Evolutionary conservation across 2,797 vertebrate genomes (phyloP), one percentile per base, ranked within the genome.

Genomic region (Hylomyscus alleni): DNA sequence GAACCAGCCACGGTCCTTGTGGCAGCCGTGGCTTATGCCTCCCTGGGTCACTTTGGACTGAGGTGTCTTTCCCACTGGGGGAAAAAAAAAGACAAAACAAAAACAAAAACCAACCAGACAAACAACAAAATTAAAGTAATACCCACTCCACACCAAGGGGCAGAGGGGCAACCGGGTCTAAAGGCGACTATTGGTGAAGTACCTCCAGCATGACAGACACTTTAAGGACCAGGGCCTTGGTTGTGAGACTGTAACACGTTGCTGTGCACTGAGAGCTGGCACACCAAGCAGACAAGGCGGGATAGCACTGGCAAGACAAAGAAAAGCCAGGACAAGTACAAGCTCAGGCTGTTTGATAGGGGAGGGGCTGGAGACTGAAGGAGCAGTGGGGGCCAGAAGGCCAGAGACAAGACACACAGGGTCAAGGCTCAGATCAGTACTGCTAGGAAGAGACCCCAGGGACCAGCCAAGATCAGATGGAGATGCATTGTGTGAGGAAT

Each of bases 101-200:
- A 69, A 69, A 19, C 34, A 37, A 69, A 17, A 54, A 54, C 54
- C 54, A 54, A 54, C 54, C 54, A 54, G 3, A 14, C 29, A 31
- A 67, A n/a, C 31, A 72, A 20, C n/a, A 72, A 37, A 72, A 72
- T 20, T 72, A 17, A 72, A 72, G 24, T 8, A 31, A 12, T 4
- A 13, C 75, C 29, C 1, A 13, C 22, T 37, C 1, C 50, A 77
- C 56, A 90, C 14, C 14, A 7, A 7, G 0, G 0, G 20, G 20
- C 26, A 40, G 11, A 65, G 40, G 11, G 11, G 26, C 52, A 77
- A 60, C 26, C 34, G 47, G 14, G 24, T 17, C 40, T 69, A 47
- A 78, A 54, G 75, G n/a, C 9, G 58, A 60, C 58, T 26, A 9
- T 24, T 10, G 58, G 11, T 17, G 75, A 37, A 58, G 37, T 9